Conservation (phyloP, 2,888 invertebrate genomes). For the Leptinotarsa rubiginosa region DNA sequence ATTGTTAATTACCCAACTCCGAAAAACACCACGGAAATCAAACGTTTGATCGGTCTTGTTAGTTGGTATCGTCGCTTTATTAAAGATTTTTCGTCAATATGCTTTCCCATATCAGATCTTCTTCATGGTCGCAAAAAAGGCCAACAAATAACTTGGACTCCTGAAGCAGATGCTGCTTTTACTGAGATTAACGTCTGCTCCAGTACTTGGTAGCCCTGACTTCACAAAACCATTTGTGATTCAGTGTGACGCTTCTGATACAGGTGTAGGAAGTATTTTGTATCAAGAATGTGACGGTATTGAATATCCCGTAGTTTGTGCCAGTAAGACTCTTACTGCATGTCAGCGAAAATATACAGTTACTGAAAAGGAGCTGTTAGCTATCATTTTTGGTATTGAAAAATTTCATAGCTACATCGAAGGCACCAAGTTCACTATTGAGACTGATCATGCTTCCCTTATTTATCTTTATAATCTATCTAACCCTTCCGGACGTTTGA, state of each 20-base stretch:
- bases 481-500: too few relatives aligned
- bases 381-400: too few relatives aligned
- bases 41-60: constrained; percentile 31
- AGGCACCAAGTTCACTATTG: too few relatives aligned
- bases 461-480: too few relatives aligned
- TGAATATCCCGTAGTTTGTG: constrained; percentile 38
- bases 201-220: constrained; percentile 43
- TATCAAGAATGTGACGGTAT: constrained; percentile 33
- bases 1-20: constrained; percentile 27
- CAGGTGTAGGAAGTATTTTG: constrained; percentile 40
- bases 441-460: too few relatives aligned
- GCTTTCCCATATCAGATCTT: constrained; percentile 38
- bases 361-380: too few relatives aligned
- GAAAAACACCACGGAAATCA: constrained; percentile 31
- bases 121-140: constrained; percentile 42
- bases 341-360: too few relatives aligned
- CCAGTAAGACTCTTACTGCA: too few relatives aligned
- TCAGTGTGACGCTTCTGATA: constrained; percentile 45
- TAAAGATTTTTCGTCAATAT: constrained; percentile 32
- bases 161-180: constrained; percentile 37
- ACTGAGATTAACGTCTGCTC: constrained; percentile 34
- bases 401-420: too few relatives aligned
- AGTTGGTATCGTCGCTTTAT: constrained; percentile 37
- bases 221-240: constrained; percentile 41
- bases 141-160: constrained; percentile 40